Evolutionary conservation across 2,797 vertebrate species (phyloP).

Genomic region (Natrix natrix): DNA sequence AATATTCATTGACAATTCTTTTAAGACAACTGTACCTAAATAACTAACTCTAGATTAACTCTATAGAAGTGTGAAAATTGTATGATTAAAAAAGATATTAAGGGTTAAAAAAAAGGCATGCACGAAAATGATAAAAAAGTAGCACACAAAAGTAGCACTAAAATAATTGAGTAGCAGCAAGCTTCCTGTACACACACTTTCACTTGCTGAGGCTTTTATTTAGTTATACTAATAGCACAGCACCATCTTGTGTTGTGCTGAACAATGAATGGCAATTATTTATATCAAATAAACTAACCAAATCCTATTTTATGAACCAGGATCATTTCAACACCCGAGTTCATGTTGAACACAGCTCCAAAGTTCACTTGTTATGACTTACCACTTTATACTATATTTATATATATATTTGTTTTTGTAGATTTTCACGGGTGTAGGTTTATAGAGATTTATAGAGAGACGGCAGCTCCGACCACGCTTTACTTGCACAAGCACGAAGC

Average conservation of each 20-base stretch:
- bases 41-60: neutral
- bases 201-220: neutral
- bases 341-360: neutral
- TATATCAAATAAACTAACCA: neutral
- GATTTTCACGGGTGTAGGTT: too few relatives aligned
- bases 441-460: too few relatives aligned
- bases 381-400: neutral
- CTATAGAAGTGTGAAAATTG: neutral
- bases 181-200: neutral
- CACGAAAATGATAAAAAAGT: neutral
- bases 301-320: neutral
- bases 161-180: neutral
- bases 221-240: neutral
- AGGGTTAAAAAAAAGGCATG: neutral
- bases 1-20: neutral
- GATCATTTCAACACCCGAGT: neutral
- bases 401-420: too few relatives aligned
- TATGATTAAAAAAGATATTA: neutral
- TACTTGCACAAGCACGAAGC: too few relatives aligned
- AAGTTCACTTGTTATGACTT: neutral
- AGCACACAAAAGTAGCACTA: neutral
- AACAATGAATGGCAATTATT: neutral
- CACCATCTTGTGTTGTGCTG: neutral
- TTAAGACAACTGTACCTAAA: neutral
- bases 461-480: too few relatives aligned